Evolutionary conservation across 2,888 invertebrate species (phyloP).

Genomic region (Sarcophaga rosellei): DNA sequence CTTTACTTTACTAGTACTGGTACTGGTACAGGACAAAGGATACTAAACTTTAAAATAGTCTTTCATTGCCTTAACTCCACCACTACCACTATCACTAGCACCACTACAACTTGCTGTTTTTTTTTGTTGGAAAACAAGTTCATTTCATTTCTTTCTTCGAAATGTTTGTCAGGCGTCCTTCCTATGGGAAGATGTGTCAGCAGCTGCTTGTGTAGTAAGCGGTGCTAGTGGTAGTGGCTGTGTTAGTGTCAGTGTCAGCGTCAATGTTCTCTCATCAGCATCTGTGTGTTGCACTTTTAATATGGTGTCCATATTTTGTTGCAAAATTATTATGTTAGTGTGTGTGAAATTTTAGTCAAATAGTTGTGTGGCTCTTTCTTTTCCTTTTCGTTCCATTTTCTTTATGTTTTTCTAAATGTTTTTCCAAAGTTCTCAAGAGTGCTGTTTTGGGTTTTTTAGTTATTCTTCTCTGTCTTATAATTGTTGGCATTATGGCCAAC

Average conservation of each 20-base stretch:
- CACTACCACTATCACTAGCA: conserved; percentile 21
- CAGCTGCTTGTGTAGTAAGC: neutral
- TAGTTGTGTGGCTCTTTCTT: conserved; percentile 66
- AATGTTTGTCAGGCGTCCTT: neutral
- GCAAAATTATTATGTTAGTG: conserved; percentile 72
- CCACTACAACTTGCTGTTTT: conserved; percentile 5
- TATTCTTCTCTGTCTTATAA: conserved; percentile 3
- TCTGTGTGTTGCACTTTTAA: conserved; percentile 74
- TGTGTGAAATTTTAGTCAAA: conserved; percentile 65
- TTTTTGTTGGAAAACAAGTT: conserved; percentile 29
- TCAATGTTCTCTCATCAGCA: conserved; percentile 57
- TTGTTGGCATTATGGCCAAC: neutral
- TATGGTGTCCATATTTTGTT: conserved; percentile 78
- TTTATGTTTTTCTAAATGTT: conserved; percentile 55
- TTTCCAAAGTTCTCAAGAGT: conserved; percentile 60
- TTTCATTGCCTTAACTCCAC: conserved; percentile 9
- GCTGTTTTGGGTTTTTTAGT: conserved; percentile 26
- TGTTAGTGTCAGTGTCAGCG: neutral
- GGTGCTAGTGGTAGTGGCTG: neutral
- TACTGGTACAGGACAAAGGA: conserved; percentile 69
- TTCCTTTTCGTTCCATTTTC: conserved; percentile 6
- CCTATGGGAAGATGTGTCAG: neutral
- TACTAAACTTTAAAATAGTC: conserved; percentile 70
- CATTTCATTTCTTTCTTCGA: conserved; percentile 35
- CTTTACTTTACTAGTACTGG: neutral